Percentiles rank a stretch among this genome's conserved stretches.
These are phyloP conservation scores for Hydrozoanthus gracilis DNA, from an alignment of 92 coral and sea anemone genomes.

Conservation along the genomic window DNA sequence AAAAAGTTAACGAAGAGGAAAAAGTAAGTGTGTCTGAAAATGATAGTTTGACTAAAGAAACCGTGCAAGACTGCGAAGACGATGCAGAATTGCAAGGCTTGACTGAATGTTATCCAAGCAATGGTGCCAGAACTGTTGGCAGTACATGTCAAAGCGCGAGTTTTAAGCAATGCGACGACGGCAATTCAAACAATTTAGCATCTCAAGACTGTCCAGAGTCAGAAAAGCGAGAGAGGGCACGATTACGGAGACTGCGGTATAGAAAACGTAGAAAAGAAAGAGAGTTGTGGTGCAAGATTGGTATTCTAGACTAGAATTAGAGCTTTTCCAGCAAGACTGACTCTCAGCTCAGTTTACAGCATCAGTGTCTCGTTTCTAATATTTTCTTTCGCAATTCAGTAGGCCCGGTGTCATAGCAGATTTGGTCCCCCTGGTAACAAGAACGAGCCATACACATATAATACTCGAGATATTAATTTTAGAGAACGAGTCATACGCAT, in stretches of 20 bases:
- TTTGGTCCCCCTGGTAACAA: too few species aligned
- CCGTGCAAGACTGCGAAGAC: neutral
- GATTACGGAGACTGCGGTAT: conserved; percentile 36
- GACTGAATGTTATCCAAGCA: neutral
- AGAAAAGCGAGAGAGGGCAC: conserved; percentile 12
- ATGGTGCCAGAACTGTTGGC: neutral
- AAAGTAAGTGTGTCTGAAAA: neutral
- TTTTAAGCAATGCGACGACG: neutral
- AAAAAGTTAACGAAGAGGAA: neutral
- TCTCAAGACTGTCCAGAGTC: neutral
- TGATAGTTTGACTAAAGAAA: neutral
- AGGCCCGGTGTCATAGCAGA: too few species aligned
- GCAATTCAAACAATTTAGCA: neutral
- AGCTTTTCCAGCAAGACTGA: too few species aligned
- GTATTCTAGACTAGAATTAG: conserved; percentile 15
- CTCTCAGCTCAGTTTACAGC: too few species aligned
- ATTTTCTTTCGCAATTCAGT: too few species aligned
- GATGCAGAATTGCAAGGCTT: neutral
- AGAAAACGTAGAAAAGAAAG: conserved; percentile 35
- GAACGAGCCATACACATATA: too few species aligned
- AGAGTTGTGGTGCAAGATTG: conserved; percentile 29
- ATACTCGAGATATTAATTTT: too few species aligned
- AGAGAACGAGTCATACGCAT: too few species aligned
- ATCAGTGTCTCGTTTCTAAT: too few species aligned
- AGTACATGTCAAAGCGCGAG: neutral